Percentiles rank a stretch among this genome's conserved stretches.
Conservation (phyloP, 1,140 invertebrate species). For the Hirudo medicinalis region DNA sequence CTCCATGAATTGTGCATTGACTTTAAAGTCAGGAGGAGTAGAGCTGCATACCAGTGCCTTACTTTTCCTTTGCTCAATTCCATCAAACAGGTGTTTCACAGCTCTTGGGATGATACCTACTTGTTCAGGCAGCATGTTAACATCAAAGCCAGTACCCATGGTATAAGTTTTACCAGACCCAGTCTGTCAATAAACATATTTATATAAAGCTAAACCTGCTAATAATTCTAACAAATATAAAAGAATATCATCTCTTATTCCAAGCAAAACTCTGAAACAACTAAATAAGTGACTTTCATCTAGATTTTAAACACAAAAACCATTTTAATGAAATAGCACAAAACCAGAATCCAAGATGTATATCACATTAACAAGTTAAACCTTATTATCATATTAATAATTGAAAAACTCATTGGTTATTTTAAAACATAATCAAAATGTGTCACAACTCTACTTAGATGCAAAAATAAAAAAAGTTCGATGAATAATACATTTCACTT, state of each 20-base stretch:
- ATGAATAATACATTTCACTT: too few relatives aligned
- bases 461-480: too few relatives aligned
- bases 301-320: not conserved
- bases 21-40: constrained; percentile 42
- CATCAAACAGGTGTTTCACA: constrained; percentile 44
- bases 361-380: too few relatives aligned
- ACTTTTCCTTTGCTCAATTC: constrained; percentile 51
- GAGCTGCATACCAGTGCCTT: constrained; percentile 34
- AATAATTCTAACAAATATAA: not conserved
- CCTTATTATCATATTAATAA: too few relatives aligned
- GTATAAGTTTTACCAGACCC: constrained; percentile 83
- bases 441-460: too few relatives aligned
- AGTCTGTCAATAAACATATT: constrained; percentile 30
- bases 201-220: constrained; percentile 10
- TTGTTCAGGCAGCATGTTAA: constrained; percentile 44
- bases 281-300: not conserved
- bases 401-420: not conserved
- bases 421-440: not conserved
- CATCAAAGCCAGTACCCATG: constrained; percentile 95
- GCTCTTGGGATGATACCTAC: constrained; percentile 44
- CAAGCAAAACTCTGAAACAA: not conserved
- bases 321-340: not conserved
- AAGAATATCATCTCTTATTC: not conserved
- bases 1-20: constrained; percentile 43
- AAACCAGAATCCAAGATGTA: not conserved